Base-by-base conservation (phyloP, 2,113 vertebrate genomes). In the Atlantisia rogersi region DNA sequence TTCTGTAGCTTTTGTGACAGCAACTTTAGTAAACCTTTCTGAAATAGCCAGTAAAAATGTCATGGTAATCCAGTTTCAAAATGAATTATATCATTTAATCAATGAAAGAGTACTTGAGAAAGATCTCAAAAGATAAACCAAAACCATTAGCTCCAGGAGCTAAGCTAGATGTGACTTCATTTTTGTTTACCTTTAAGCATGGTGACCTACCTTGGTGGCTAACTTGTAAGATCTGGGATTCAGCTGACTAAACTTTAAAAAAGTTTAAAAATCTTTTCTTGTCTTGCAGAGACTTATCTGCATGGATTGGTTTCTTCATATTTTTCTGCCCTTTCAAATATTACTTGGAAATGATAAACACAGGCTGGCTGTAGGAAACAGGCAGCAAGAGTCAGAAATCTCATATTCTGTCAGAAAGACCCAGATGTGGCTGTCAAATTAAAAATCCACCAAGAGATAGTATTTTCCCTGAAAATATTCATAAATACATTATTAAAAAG, bases 241-340 rank as follows among this genome's bases (percentile, higher is more conserved):
- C 9, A 71, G 31, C 2, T 46, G 11, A 40, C 59, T 15, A 14
- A 94, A 86, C 31, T 81, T 65, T 50, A 82, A 73, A 92, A 77
- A 77, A 39, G 6, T 74, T 85, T 78, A 81, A 68, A 50, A 59
- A 73, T 55, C 11, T 83, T 91, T 85, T 78, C 76, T 78, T 73
- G 60, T 65, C 13, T 92, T 94, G 44, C 50, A 79, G 77, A 86
- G 37, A 63, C 48, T 76, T 78, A 53, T 44, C 82, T 26, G 44
- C 68, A 88, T 52, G 14, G 42, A 67, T 83, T 94, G n/a, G 40
- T 93, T 82, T 39, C 56, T 73, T 82, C 11, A 7, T 74, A 28
- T 39, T 77, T 69, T 91, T 82, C 70, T 90, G 31, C 50, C 60
- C 70, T 94, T 95, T 83, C 73, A 87, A 71, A 78, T 79, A 83